Conservation (phyloP, 2,113 vertebrate genomes). For the Silurus glanis region DNA sequence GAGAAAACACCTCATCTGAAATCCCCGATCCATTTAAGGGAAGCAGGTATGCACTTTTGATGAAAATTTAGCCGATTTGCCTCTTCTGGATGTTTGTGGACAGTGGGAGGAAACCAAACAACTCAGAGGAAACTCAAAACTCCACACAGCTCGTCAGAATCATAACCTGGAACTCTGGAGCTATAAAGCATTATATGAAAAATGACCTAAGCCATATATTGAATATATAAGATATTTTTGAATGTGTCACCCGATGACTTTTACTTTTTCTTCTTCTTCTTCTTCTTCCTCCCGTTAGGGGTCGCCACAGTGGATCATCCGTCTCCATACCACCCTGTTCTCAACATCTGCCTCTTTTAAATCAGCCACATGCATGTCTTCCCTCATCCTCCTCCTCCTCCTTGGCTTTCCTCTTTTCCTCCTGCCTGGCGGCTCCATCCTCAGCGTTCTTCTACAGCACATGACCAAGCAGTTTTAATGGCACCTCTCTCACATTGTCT, state of each 20-base stretch:
- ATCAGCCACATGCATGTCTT: no score
- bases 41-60: not conserved
- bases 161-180: not conserved
- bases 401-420: no score
- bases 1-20: not conserved
- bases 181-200: not conserved
- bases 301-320: no score
- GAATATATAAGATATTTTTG: not conserved
- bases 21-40: not conserved
- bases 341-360: no score
- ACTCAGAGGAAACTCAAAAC: not conserved
- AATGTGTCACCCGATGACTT: not conserved
- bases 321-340: no score
- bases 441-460: no score
- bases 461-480: no score
- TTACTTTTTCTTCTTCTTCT: no score
- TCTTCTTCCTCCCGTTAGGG: no score
- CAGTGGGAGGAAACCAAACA: not conserved
- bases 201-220: not conserved
- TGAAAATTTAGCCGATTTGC: not conserved
- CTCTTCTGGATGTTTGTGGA: not conserved
- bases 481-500: no score
- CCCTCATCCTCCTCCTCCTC: no score
- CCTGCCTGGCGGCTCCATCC: no score
- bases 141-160: not conserved